phyloP scores from a whole-genome alignment of 2,113 vertebrate genomes.

The Sphyrna mokarran region DNA sequence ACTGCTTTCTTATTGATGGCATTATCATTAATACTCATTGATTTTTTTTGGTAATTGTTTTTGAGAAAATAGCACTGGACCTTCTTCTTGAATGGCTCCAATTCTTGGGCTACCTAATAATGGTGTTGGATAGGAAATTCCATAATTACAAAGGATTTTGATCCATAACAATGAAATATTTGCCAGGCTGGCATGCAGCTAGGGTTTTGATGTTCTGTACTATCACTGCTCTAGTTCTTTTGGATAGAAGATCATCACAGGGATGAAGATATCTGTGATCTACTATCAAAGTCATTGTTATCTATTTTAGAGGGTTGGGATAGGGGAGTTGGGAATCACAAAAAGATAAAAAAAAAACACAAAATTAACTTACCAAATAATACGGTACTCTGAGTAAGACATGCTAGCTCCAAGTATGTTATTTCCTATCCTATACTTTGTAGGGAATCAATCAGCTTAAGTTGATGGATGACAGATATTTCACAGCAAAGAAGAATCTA shows the following conservation, averaged over 20 bases:
- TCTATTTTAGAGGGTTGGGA: not conserved
- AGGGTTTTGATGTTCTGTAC: not conserved
- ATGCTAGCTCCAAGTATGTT: not conserved
- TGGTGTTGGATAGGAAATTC: not conserved
- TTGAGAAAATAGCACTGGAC: not conserved
- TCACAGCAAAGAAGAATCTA: conserved; percentile 2
- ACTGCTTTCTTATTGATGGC: not conserved
- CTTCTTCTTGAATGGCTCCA: not conserved
- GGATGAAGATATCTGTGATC: too few relatives aligned
- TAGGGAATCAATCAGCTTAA: not conserved
- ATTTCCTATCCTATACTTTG: not conserved
- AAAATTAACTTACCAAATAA: not conserved
- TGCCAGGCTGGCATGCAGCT: not conserved
- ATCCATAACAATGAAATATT: not conserved
- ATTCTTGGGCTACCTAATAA: not conserved
- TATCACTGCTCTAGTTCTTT: not conserved
- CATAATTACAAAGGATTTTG: not conserved
- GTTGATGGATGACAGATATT: not conserved
- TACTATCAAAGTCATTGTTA: not conserved
- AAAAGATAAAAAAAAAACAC: not conserved
- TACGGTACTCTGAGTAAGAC: not conserved
- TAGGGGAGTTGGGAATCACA: not conserved
- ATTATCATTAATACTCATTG: not conserved
- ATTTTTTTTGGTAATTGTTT: not conserved
- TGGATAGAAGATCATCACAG: not conserved